Conservation (phyloP, 2,113 vertebrate species). For the Dicaeum eximium region DNA sequence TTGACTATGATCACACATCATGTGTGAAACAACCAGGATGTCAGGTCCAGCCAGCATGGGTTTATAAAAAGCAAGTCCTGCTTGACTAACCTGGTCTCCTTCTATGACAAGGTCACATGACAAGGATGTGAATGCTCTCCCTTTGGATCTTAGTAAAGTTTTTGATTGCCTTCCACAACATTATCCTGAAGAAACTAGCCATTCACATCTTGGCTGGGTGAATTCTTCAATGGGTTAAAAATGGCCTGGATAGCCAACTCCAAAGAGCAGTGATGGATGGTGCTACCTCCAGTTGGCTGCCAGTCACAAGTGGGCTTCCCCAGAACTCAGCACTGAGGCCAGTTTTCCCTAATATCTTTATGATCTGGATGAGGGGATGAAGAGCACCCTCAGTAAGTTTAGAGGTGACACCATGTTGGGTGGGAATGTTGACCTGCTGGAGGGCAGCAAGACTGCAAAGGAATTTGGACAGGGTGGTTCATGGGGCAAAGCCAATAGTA, state of each 20-base stretch:
- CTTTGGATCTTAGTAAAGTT: neutral
- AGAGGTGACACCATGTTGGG: neutral
- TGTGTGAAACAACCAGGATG: neutral
- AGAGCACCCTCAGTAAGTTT: neutral
- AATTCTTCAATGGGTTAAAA: neutral
- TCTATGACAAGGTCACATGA: neutral
- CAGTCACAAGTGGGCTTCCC: neutral
- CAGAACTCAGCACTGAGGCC: neutral
- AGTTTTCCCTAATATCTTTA: neutral
- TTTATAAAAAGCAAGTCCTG: neutral
- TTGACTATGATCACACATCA: neutral
- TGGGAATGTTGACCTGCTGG: neutral
- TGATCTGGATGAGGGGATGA: neutral
- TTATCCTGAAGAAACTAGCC: neutral
- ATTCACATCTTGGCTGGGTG: neutral
- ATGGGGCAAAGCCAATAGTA: neutral
- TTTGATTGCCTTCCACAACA: neutral
- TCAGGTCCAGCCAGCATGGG: neutral
- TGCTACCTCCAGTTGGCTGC: neutral
- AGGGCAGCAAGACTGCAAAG: neutral
- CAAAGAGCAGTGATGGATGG: neutral
- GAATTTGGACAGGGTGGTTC: neutral
- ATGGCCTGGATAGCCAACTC: neutral
- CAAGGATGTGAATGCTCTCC: neutral
- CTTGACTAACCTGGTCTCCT: neutral